Percentiles rank a stretch among this genome's conserved stretches.
Evolutionary conservation across 2,888 invertebrate genomes (phyloP).

Genomic region (Spisula solida): DNA sequence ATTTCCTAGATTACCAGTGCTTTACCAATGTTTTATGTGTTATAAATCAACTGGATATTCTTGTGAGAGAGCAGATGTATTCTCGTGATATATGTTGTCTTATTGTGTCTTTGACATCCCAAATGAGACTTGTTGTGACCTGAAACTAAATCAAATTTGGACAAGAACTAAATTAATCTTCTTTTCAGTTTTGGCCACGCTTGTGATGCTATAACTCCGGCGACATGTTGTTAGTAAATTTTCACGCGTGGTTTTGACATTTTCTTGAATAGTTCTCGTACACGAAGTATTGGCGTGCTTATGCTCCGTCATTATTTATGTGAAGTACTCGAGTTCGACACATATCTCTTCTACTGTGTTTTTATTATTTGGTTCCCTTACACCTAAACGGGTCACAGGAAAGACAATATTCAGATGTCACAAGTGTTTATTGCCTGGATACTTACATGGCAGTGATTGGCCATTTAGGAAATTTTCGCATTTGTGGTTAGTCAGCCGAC

Average conservation of each 20-base stretch:
- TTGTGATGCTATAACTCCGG: background rate
- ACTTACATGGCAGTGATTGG: background rate
- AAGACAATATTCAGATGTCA: background rate
- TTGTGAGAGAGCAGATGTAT: background rate
- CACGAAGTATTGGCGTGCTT: background rate
- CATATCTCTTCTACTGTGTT: background rate
- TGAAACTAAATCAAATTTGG: background rate
- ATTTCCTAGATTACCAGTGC: background rate
- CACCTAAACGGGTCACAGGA: background rate
- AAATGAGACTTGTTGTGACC: background rate
- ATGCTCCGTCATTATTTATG: background rate
- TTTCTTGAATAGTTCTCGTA: background rate
- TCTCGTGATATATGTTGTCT: background rate
- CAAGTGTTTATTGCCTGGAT: background rate
- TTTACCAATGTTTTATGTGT: background rate
- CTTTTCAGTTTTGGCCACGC: background rate
- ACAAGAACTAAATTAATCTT: background rate
- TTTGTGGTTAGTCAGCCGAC: background rate
- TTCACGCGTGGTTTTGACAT: background rate
- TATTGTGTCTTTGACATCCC: background rate
- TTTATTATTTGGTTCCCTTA: background rate
- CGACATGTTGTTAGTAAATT: background rate
- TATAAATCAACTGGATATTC: background rate
- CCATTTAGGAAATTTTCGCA: background rate
- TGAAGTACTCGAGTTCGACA: background rate